phyloP scores from a whole-genome alignment of 2,797 vertebrate species.

The Muscicapa striata region DNA sequence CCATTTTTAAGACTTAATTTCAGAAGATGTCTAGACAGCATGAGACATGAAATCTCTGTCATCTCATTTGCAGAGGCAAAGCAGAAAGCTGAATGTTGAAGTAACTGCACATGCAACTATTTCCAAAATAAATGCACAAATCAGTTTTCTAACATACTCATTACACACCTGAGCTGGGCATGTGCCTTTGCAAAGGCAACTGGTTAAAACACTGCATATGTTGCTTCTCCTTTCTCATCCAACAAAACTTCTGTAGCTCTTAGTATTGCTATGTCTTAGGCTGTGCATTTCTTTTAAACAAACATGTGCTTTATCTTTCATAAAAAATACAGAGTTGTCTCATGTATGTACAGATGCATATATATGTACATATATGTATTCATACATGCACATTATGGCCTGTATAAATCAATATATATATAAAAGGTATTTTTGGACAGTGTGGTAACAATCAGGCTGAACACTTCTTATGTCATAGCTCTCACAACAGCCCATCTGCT shows the following conservation, averaged over 20 bases:
- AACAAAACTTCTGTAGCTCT: not conserved
- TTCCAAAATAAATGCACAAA: not conserved
- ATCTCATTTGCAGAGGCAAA: not conserved
- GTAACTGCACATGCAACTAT: not conserved
- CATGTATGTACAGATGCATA: not conserved
- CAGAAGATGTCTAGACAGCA: not conserved
- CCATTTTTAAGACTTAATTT: not conserved
- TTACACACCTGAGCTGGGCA: not conserved
- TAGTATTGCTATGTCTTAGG: not conserved
- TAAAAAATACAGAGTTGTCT: not conserved
- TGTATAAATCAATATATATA: not conserved
- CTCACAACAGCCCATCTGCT: not conserved
- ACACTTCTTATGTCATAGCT: not conserved
- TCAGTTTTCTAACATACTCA: not conserved
- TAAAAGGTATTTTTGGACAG: not conserved
- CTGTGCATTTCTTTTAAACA: not conserved
- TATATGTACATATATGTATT: not conserved
- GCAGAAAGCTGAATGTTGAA: not conserved
- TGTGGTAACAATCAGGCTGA: not conserved
- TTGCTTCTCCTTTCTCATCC: not conserved
- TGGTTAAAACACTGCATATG: not conserved
- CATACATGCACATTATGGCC: not conserved
- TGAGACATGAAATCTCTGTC: not conserved
- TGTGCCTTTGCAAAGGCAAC: not conserved
- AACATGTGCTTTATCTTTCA: not conserved